Percentiles rank a stretch among this genome's conserved stretches.
phyloP scores from a whole-genome alignment of 64 coral and sea anemone species.

The Trachythela sp. region DNA sequence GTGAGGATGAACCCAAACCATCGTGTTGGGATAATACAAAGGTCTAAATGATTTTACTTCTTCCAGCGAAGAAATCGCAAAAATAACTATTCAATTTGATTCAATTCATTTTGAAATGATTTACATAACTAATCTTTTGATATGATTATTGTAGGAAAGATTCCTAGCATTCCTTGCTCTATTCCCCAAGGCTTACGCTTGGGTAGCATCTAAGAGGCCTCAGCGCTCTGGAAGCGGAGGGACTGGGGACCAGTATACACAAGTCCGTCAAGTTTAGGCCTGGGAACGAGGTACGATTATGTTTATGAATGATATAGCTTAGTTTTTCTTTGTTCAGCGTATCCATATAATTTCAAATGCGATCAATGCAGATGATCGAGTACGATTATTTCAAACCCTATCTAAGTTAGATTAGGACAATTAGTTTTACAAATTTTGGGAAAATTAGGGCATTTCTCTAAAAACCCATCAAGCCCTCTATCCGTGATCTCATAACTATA shows the following conservation, averaged over 20 bases:
- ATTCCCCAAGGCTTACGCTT: not conserved
- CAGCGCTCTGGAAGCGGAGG: not conserved
- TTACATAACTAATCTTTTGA: not conserved
- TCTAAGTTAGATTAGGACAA: conserved; percentile 69
- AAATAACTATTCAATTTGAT: too few relatives aligned
- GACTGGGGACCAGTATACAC: not conserved
- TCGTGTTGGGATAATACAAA: not conserved
- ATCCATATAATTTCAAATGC: too few relatives aligned
- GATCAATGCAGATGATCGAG: too few relatives aligned
- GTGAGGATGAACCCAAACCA: not conserved
- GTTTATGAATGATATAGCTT: not conserved
- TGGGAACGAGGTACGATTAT: not conserved
- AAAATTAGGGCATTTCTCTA: conserved; percentile 26
- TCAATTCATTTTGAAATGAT: not conserved
- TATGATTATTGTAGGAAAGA: not conserved
- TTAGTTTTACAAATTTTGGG: conserved; percentile 65
- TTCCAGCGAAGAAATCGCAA: too few relatives aligned
- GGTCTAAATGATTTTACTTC: not conserved
- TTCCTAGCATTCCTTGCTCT: not conserved
- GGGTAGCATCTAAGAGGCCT: not conserved
- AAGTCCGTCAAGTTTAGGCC: not conserved
- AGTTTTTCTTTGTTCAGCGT: too few relatives aligned
- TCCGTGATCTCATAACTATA: conserved; percentile 67
- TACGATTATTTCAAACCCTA: too few relatives aligned
- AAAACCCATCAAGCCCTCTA: conserved; percentile 35